Conservation (phyloP, 2,797 vertebrate genomes). For the Borostomias antarcticus region DNA sequence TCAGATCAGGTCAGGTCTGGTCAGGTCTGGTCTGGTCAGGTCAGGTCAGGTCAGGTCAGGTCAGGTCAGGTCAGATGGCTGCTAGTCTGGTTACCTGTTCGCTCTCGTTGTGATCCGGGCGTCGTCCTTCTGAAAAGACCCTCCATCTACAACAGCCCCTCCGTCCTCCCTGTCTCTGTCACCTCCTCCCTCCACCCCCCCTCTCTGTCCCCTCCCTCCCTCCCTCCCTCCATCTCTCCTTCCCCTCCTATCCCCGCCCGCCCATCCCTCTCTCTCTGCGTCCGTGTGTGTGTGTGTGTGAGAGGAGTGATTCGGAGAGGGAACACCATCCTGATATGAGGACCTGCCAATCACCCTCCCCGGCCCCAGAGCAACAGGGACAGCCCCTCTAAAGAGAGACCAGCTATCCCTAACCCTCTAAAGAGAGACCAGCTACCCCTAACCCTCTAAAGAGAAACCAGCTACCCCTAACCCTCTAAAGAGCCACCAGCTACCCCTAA, state of each 20-base stretch:
- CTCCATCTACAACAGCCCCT: slow-evolving; percentile 16
- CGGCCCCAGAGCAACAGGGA: not conserved
- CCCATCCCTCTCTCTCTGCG: not conserved
- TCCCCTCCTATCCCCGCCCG: not conserved
- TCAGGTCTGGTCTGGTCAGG: too few species aligned
- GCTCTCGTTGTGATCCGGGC: not conserved
- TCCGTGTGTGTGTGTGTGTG: not conserved
- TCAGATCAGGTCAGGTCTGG: too few species aligned
- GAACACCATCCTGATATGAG: slow-evolving; percentile 20
- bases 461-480: too few species aligned
- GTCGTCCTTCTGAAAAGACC: slow-evolving; percentile 22
- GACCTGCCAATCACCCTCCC: slow-evolving; percentile 20
- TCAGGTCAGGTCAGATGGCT: too few species aligned
- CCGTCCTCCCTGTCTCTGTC: not conserved
- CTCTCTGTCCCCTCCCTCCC: not conserved
- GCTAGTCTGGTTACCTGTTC: too few species aligned
- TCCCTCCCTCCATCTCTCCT: not conserved
- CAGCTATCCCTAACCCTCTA: too few species aligned
- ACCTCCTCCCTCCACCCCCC: not conserved
- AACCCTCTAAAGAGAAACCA: too few species aligned
- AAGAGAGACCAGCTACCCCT: too few species aligned
- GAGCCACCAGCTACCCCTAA: too few species aligned
- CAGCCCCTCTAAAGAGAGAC: too few species aligned
- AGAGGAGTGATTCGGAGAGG: slow-evolving; percentile 3
- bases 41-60: too few species aligned